Base-by-base conservation (phyloP, 2,797 vertebrate genomes). In the Anas bahamensis region DNA sequence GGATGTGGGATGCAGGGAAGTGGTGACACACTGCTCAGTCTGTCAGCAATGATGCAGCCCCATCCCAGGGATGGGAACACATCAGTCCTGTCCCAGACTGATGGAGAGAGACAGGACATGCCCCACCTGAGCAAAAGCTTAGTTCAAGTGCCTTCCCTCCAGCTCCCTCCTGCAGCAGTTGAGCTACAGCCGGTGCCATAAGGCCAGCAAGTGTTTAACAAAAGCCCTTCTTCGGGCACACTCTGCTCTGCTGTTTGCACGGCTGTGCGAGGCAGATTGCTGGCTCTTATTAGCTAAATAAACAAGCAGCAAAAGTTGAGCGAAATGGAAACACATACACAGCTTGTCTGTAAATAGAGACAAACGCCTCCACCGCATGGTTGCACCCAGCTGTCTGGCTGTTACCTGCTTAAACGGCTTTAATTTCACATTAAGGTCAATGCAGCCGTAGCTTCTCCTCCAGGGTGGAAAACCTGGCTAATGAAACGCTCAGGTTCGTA, bases 331-430 rank as follows among this genome's bases (percentile, higher is more conserved):
- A 87, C 86, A 88, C 72, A 75, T 13, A 77, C 87, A 86, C 89
- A 83, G 91, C 90, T 95, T 94, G 79, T 79, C 88, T 92, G 89
- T 93, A 97, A 96, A 94, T 81, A 91, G 89, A 96, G 94, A 89
- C 86, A 89, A 91, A 96, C 18, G 7, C 48, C 75, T 86, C 71
- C 69, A 35, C 24, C 41, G 29, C 93, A 74, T 93, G 84, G 90
- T 44, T 95, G 95, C 93, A 90, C 88, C 90, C 95, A 95, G 88
- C 88, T 97, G 93, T 81, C 91, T 87, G 88, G 19, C 81, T 92
- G 86, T 46, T 95, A 94, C 95, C 95, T 96, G 83, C 81, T 94
- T 90, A 89, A 96, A 91, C 22, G 13, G 55, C 88, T 90, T 92
- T 96, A 95, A 94, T 94, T 96, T 81, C 18, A 0, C 90, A 85